Conservation (phyloP, 2,888 invertebrate genomes). For the Furcula furcula region DNA sequence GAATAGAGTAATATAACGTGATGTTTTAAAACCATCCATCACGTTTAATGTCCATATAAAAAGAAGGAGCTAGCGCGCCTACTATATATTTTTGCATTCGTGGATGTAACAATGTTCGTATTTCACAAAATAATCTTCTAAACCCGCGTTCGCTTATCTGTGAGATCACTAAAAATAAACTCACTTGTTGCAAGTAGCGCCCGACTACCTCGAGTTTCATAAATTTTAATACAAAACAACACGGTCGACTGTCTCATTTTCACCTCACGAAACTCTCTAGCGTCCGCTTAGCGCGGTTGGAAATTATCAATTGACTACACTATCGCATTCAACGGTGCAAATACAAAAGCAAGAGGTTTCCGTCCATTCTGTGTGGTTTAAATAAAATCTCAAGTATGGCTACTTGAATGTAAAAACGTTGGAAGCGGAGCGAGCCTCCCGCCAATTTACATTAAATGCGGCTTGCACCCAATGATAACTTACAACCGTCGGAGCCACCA, state of each 20-base stretch:
- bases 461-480: slow-evolving; percentile 67
- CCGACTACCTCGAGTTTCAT: slow-evolving; percentile 43
- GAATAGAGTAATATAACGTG: slow-evolving; percentile 78
- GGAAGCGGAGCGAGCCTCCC: slow-evolving; percentile 58
- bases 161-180: slow-evolving; percentile 37
- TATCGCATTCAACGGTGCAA: slow-evolving; percentile 59
- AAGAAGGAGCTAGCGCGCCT: slow-evolving; percentile 66
- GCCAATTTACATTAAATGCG: slow-evolving; percentile 79
- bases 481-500: slow-evolving; percentile 51
- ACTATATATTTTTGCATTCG: slow-evolving; percentile 55
- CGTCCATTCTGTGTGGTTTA: slow-evolving; percentile 56
- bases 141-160: slow-evolving; percentile 21
- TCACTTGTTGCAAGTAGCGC: slow-evolving; percentile 46
- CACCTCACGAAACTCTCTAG: slow-evolving; percentile 49
- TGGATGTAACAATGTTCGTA: slow-evolving; percentile 31
- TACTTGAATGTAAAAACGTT: slow-evolving; percentile 75
- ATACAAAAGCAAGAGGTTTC: slow-evolving; percentile 63
- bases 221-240: slow-evolving; percentile 46
- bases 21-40: slow-evolving; percentile 82
- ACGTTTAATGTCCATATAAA: slow-evolving; percentile 78
- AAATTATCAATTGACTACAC: slow-evolving; percentile 62
- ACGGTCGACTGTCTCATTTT: slow-evolving; percentile 48
- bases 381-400: slow-evolving; percentile 70
- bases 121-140: slow-evolving; percentile 15
- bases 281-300: slow-evolving; percentile 41